These are phyloP conservation scores for Pempheris klunzingeri DNA, from an alignment of 2,797 vertebrate species.

Conservation along the genomic window DNA sequence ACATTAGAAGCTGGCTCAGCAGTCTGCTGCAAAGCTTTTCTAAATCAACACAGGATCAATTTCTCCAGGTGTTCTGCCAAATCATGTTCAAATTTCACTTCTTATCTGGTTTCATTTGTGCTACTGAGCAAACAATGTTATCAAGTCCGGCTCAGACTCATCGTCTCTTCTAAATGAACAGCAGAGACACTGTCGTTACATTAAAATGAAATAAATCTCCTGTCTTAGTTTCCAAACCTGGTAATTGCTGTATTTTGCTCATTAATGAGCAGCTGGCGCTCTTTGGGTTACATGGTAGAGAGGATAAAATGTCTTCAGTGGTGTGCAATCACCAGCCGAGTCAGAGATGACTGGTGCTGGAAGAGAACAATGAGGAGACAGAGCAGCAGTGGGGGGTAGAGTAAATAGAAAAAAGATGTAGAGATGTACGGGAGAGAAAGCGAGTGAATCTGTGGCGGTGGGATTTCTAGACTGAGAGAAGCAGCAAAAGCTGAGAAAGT, in stretches of 20 bases:
- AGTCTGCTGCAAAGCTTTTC: conserved; percentile 6
- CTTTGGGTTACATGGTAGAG: conserved; percentile 20
- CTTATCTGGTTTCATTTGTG: conserved; percentile 41
- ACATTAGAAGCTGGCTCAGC: conserved; percentile 35
- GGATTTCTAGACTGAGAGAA: conserved; percentile 11
- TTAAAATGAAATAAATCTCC: conserved; percentile 36
- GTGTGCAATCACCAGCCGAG: conserved; percentile 24
- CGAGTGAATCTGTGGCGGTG: conserved; percentile 14
- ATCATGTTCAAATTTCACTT: conserved; percentile 32
- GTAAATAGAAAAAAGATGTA: conserved; percentile 39
- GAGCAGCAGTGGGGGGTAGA: conserved; percentile 9
- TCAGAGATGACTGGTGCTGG: conserved; percentile 38
- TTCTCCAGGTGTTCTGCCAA: conserved; percentile 12
- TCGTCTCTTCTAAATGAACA: conserved; percentile 33
- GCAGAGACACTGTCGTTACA: conserved; percentile 23
- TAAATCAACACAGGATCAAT: conserved; percentile 9
- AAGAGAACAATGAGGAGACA: conserved; percentile 37
- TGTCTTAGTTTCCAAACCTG: conserved; percentile 31
- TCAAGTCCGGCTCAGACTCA: conserved; percentile 31
- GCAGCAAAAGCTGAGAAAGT: conserved; percentile 32
- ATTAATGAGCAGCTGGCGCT: conserved; percentile 44
- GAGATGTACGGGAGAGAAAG: conserved; percentile 2
- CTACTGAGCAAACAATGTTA: conserved; percentile 34
- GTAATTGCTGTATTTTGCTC: conserved; percentile 42
- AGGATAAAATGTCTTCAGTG: conserved; percentile 24